Evolutionary conservation across 92 coral and sea anemone genomes (phyloP), one percentile per base, ranked within the genome.

Genomic region (Paragorgia papillata): DNA sequence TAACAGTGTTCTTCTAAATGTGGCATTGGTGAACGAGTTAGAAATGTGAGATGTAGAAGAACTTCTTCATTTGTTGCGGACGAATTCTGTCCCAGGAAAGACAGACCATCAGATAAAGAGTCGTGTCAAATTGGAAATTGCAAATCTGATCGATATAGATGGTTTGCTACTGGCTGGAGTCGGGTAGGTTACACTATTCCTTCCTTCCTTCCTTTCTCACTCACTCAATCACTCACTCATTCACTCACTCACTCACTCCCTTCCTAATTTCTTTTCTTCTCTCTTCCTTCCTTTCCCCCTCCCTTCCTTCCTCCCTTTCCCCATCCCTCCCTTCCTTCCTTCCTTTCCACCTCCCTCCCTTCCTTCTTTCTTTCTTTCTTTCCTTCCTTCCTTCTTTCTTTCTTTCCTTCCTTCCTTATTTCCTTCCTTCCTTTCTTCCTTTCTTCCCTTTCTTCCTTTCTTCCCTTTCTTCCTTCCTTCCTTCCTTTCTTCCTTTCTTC

Each of bases 1-100:
- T n/a, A 7, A 46, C 53, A 92, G 99, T 95, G 99, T 76, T 95
- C 99, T 48, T 75, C 75, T 28, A 87, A 96, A 22, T 95, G 99
- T 79, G 97, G 96, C 4, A 69, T 74, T 31, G 97, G 99, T 41
- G 85, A 84, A 28, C 73, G 73, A 53, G 63, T 66, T 22, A 57
- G 99, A 22, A 83, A 85, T 33, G 79, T 95, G 1, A 75, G 99
- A 26, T 95, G 99, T 65, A 73, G 86, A 12, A 82, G 82, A 57
- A 66, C 37, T 34, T 51, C 80, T 50, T 89, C 84, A 35, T 95
- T 91, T 74, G 82, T 81, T 27, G 56, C 9, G 1, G 85, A 84
- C 21, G 88, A 77, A n/a, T 85, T 58, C 33, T 95, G 99, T 70
- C 88, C 89, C 75, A 28, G 73, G 0, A 66, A 85, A 35, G 76